These are phyloP conservation scores for Ormyrus rosae DNA, from an alignment of 2,888 invertebrate genomes.

Conservation along the genomic window DNA sequence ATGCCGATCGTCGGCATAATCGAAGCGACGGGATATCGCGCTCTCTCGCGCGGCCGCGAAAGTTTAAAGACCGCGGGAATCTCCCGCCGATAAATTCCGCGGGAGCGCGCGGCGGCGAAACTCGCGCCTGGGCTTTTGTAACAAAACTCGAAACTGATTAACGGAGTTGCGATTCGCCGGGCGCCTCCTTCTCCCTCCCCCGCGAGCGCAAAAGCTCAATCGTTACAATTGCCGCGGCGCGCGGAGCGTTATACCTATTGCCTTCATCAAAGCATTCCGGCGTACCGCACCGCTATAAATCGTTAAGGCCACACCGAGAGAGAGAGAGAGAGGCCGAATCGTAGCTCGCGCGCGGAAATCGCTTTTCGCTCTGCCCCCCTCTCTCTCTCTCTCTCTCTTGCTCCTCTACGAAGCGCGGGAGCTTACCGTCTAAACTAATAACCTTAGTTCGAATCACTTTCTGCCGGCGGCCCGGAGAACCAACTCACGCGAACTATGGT, in stretches of 20 bases:
- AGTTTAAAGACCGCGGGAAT: slow-evolving; percentile 46
- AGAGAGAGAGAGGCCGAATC: slow-evolving; percentile 32
- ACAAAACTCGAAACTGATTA: slow-evolving; percentile 54
- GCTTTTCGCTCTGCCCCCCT: slow-evolving; percentile 16
- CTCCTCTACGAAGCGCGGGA: neutral
- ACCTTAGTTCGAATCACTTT: slow-evolving; percentile 63
- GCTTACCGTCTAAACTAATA: slow-evolving; percentile 64
- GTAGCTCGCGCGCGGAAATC: slow-evolving; percentile 22
- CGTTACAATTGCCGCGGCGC: slow-evolving; percentile 41
- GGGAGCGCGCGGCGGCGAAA: neutral
- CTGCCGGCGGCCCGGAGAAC: slow-evolving; percentile 42
- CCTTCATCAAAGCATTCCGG: slow-evolving; percentile 54
- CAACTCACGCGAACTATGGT: slow-evolving; percentile 54
- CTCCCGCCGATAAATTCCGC: neutral
- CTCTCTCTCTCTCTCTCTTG: slow-evolving; percentile 9
- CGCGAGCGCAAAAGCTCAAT: slow-evolving; percentile 36
- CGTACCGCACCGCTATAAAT: slow-evolving; percentile 51
- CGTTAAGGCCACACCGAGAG: slow-evolving; percentile 21
- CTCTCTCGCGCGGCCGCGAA: slow-evolving; percentile 1
- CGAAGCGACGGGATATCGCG: neutral
- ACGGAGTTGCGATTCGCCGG: slow-evolving; percentile 26
- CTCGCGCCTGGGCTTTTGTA: slow-evolving; percentile 32
- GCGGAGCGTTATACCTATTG: slow-evolving; percentile 31
- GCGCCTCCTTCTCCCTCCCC: too few relatives aligned
- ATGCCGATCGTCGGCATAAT: slow-evolving; percentile 8